Conservation (phyloP, 2,888 invertebrate genomes). For the Tetropium fuscum region DNA sequence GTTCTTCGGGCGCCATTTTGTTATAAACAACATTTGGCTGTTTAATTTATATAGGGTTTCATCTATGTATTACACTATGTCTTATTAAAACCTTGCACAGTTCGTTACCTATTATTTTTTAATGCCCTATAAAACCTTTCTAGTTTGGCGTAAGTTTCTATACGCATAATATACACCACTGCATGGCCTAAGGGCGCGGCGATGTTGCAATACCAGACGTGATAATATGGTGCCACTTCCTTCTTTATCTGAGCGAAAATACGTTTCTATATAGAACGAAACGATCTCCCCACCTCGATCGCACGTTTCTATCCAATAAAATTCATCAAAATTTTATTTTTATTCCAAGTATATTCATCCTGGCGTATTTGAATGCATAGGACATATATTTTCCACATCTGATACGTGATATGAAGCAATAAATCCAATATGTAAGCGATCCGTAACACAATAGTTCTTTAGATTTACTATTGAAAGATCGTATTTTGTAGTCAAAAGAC, state of each 20-base stretch:
- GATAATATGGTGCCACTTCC: neutral
- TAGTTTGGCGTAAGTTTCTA: too few species aligned
- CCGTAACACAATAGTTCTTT: neutral
- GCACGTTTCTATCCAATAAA: constrained; percentile 4
- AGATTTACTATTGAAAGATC: neutral
- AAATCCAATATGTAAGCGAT: constrained; percentile 11
- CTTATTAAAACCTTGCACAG: too few species aligned
- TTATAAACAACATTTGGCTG: too few species aligned
- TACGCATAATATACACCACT: too few species aligned
- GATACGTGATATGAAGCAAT: constrained; percentile 15
- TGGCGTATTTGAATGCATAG: constrained; percentile 1
- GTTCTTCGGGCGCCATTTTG: too few species aligned
- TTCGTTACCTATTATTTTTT: too few species aligned
- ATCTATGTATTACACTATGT: too few species aligned
- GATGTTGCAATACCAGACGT: too few species aligned
- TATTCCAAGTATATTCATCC: constrained; percentile 14
- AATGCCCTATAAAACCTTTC: too few species aligned
- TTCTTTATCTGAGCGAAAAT: neutral
- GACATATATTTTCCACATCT: constrained; percentile 6
- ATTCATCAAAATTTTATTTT: constrained; percentile 1
- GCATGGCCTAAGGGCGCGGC: too few species aligned
- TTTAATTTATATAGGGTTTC: too few species aligned
- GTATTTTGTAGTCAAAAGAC: neutral
- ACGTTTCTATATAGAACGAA: neutral
- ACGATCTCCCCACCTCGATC: neutral